Conservation (phyloP, 2,797 vertebrate genomes). For the Loriculus beryllinus region DNA sequence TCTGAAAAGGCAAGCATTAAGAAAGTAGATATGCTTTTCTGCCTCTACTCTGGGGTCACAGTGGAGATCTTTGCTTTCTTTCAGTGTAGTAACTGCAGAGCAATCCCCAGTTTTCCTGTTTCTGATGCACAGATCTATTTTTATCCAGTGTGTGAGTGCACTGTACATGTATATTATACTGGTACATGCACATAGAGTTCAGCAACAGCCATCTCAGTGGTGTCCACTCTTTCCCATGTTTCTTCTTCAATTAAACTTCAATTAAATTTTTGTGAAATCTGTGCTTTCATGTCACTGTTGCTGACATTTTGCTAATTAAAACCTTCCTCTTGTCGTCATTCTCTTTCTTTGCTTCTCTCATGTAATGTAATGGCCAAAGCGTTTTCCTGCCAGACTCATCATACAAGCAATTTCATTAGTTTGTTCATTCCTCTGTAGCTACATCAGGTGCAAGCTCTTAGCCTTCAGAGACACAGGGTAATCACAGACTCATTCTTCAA, state of each 20-base stretch:
- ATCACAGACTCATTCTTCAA: conserved; percentile 19
- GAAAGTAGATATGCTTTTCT: conserved; percentile 1
- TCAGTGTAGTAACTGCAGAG: background rate
- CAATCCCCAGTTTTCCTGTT: background rate
- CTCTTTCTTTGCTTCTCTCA: background rate
- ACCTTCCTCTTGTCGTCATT: background rate
- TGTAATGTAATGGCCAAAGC: background rate
- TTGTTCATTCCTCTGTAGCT: conserved; percentile 7
- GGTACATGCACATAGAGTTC: background rate
- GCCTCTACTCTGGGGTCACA: background rate
- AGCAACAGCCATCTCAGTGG: background rate
- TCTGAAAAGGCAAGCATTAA: background rate
- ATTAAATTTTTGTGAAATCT: background rate
- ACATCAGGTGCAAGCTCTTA: background rate
- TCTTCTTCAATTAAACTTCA: background rate
- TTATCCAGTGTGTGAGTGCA: background rate
- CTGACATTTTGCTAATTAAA: conserved; percentile 3
- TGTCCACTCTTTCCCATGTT: background rate
- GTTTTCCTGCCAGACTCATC: background rate
- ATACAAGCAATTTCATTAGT: background rate
- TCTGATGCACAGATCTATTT: background rate
- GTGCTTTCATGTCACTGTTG: background rate
- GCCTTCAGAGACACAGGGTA: background rate
- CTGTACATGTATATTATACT: background rate
- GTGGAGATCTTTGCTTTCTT: background rate